A percentile compares a stretch with the other conserved stretches of the same genome.
Conservation (phyloP, 1,140 invertebrate genomes). For the Pogonognathellus flavescens region DNA sequence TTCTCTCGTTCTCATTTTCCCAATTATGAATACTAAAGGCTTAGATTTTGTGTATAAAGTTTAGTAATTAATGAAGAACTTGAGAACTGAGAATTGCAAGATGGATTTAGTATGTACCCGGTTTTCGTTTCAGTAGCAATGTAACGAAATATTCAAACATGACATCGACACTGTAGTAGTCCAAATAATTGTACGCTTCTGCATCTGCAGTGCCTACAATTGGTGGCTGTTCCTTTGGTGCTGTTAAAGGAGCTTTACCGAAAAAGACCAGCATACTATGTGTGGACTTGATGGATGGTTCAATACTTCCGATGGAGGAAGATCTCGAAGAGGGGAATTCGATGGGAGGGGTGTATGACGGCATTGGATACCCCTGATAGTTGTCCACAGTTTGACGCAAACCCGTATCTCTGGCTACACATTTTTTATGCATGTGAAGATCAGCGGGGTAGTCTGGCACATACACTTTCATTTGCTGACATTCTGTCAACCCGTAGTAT, state of each 20-base stretch:
- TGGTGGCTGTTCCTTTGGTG: slow-evolving; percentile 1
- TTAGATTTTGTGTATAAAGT: too few species aligned
- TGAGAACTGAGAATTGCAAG: neutral
- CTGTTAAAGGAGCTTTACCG: slow-evolving; percentile 21
- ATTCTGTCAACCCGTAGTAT: slow-evolving; percentile 34
- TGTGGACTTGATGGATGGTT: neutral
- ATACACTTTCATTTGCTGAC: slow-evolving; percentile 17
- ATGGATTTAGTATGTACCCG: neutral
- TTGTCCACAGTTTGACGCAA: slow-evolving; percentile 32
- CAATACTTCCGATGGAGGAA: neutral
- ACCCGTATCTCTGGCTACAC: neutral
- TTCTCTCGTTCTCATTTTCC: too few species aligned
- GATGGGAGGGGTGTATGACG: slow-evolving; percentile 4
- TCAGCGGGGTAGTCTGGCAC: slow-evolving; percentile 13
- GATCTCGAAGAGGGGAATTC: neutral
- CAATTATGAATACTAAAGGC: too few species aligned
- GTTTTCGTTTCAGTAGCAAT: neutral
- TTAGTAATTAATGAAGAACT: too few species aligned
- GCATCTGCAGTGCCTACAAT: slow-evolving; percentile 8
- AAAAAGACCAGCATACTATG: slow-evolving; percentile 31
- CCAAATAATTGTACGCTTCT: slow-evolving; percentile 11
- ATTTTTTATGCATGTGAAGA: slow-evolving; percentile 15
- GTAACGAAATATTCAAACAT: neutral
- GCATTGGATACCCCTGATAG: neutral
- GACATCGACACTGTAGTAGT: neutral